Evolutionary conservation across 2,113 vertebrate species (phyloP).

Genomic region (Ctenodactylus gundi): DNA sequence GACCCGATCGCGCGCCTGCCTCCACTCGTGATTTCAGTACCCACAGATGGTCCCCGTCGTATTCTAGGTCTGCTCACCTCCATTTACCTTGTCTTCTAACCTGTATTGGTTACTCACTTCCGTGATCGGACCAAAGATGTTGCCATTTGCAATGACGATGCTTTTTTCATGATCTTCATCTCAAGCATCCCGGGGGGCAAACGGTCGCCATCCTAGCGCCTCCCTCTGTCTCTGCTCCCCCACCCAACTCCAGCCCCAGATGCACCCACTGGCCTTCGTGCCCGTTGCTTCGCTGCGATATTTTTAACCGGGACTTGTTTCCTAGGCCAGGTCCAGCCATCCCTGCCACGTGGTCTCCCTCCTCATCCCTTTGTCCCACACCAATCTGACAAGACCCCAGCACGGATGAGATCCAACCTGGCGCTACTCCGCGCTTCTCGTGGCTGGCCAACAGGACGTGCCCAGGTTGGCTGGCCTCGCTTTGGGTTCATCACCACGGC

Average conservation of each 20-base stretch:
- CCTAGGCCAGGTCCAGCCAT: background rate
- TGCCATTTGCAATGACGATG: background rate
- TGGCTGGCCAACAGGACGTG: background rate
- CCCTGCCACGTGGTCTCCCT: background rate
- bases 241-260: background rate
- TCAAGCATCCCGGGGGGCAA: background rate
- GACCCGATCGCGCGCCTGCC: background rate
- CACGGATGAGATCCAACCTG: background rate
- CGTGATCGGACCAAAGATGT: background rate
- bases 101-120: background rate
- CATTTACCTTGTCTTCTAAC: background rate
- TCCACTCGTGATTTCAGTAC: background rate
- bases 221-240: background rate
- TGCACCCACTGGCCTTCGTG: background rate
- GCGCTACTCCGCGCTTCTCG: background rate
- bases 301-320: background rate
- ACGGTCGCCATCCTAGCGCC: background rate
- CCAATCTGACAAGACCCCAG: background rate
- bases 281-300: background rate
- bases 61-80: background rate
- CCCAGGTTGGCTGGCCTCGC: background rate
- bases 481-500: background rate
- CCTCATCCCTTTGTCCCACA: background rate
- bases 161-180: background rate
- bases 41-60: background rate